A percentile compares a stretch with the other conserved stretches of the same genome.
Conservation (phyloP, 2,797 vertebrate genomes). For the Enteromius anoplus region DNA sequence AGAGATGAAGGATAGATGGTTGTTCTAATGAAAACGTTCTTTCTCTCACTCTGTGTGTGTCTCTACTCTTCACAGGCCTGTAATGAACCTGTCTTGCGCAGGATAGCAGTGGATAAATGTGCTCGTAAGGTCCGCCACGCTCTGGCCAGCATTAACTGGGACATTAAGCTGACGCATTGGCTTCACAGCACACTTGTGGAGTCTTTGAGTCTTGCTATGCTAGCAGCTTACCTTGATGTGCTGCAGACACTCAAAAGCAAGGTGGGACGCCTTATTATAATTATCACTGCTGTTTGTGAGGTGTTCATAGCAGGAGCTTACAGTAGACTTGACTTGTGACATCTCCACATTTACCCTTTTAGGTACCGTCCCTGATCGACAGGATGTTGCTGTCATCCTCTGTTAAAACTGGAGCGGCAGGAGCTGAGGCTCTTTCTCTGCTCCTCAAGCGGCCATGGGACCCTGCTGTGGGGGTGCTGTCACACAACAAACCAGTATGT, state of each 20-base stretch:
- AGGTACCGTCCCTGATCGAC: slow-evolving; percentile 95
- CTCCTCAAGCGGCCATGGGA: slow-evolving; percentile 97
- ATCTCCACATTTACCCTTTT: not conserved
- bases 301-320: not conserved
- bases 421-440: slow-evolving; percentile 92
- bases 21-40: not conserved
- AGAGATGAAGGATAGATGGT: not conserved
- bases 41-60: not conserved
- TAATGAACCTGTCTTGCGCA: slow-evolving; percentile 92
- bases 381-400: slow-evolving; percentile 92
- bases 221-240: slow-evolving; percentile 95
- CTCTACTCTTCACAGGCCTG: slow-evolving; percentile 76
- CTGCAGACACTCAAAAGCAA: slow-evolving; percentile 98
- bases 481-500: slow-evolving; percentile 96
- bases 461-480: slow-evolving; percentile 94
- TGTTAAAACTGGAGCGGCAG: slow-evolving; percentile 86
- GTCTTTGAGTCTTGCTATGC: slow-evolving; percentile 91
- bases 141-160: slow-evolving; percentile 93
- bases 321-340: not conserved
- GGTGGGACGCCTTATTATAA: slow-evolving; percentile 70
- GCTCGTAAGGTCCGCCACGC: slow-evolving; percentile 94
- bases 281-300: not conserved
- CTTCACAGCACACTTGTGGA: slow-evolving; percentile 93
- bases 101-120: slow-evolving; percentile 95
- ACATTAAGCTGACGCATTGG: slow-evolving; percentile 95